phyloP scores from a whole-genome alignment of 1,140 invertebrate genomes.

The Polypedilum vanderplanki region DNA sequence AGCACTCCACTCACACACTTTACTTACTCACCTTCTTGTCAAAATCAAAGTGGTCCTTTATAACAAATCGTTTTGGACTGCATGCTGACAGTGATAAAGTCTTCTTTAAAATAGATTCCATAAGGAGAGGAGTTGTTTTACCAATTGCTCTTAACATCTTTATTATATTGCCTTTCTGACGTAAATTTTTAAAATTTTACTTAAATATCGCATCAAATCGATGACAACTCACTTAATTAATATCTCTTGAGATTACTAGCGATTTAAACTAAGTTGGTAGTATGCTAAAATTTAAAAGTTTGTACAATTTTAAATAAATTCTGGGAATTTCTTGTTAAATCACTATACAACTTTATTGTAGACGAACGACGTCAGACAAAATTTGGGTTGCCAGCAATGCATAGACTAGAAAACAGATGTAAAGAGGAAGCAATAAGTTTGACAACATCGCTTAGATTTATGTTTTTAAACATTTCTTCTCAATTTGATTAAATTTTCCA shows the following conservation, averaged over 20 bases:
- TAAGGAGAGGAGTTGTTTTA: conserved; percentile 21
- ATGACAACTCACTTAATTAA: conserved; percentile 18
- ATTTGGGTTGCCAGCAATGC: neutral
- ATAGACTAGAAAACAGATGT: neutral
- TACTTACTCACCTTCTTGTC: conserved; percentile 42
- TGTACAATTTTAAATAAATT: conserved; percentile 8
- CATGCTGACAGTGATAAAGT: conserved; percentile 29
- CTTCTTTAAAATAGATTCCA: conserved; percentile 16
- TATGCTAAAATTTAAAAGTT: conserved; percentile 1
- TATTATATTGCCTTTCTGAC: neutral
- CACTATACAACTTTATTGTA: neutral
- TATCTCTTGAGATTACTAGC: conserved; percentile 8
- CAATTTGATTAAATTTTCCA: no score
- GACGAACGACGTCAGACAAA: neutral
- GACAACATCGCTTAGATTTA: no score
- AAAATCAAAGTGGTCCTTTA: conserved; percentile 43
- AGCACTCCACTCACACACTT: no score
- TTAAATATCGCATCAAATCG: neutral
- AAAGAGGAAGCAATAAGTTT: neutral
- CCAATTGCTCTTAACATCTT: conserved; percentile 5
- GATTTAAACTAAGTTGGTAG: conserved; percentile 10
- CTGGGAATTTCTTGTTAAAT: conserved; percentile 13
- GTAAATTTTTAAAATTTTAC: neutral
- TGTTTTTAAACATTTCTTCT: no score
- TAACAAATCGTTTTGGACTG: conserved; percentile 37